Conservation (phyloP, 2,113 vertebrate species). For the Etheostoma cragini region DNA sequence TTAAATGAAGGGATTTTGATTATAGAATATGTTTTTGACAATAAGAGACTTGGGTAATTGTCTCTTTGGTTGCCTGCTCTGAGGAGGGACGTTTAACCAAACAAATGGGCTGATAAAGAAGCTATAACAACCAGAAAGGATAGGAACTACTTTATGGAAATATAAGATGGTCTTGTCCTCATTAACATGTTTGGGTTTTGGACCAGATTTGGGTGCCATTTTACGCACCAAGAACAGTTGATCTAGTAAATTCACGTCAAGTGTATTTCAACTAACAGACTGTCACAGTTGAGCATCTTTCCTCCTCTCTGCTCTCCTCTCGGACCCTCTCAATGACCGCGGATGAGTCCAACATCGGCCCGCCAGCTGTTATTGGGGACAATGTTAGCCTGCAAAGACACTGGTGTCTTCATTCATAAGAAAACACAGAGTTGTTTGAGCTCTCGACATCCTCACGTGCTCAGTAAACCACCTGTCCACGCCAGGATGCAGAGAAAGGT, state of each 20-base stretch:
- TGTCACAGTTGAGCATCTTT: not conserved
- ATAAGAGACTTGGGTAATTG: not conserved
- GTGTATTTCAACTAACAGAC: not conserved
- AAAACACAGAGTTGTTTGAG: not conserved
- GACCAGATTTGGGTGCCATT: not conserved
- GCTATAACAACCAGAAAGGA: not conserved
- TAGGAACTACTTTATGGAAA: not conserved
- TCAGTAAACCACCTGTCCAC: conserved; percentile 73
- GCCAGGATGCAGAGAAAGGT: conserved; percentile 68
- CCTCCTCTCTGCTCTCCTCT: not conserved
- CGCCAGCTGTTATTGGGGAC: conserved; percentile 12
- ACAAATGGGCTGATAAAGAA: not conserved
- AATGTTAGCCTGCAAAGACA: conserved; percentile 6
- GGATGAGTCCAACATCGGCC: conserved; percentile 43
- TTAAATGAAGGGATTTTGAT: conserved; percentile 10
- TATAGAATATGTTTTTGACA: not conserved
- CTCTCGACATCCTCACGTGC: conserved; percentile 27
- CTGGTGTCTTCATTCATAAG: not conserved
- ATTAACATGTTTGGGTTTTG: not conserved
- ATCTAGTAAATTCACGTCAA: not conserved
- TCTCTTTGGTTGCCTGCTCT: not conserved
- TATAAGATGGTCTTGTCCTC: not conserved
- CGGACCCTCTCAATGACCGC: conserved; percentile 32
- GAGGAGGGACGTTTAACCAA: not conserved
- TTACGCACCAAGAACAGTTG: conserved; percentile 17